Evolutionary conservation across 2,113 vertebrate species (phyloP), one percentile per base, ranked within the genome.

Genomic region (Willisornis vidua): DNA sequence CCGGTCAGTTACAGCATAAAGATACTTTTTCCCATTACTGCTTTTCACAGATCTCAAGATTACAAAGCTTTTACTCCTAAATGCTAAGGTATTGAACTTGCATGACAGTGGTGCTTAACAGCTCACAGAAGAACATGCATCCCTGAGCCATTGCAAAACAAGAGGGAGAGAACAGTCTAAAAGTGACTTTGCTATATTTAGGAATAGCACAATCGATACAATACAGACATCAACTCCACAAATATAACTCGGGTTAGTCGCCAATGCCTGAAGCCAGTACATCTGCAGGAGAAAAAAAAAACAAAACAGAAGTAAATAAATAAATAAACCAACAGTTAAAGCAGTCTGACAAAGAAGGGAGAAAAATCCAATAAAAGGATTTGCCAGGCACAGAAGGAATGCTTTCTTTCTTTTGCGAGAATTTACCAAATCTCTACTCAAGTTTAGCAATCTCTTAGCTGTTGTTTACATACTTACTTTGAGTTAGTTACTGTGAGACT

Each of bases 131-230:
- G 52, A 92, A 81, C 63, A 51, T 4, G 57, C 25, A 49, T 63
- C 68, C 48, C 81, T 39, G 51, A 85, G 82, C 0, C 3, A 68
- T 0, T 88, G 90, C 73, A 85, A 96, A 95, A 62, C 78, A 68
- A 71, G 91, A 54, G 66, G 39, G 45, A 95, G 43, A 72, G 70
- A 90, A 77, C 52, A 83, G 66, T 31, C 57, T 85, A 94, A 87
- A 95, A 97, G 94, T 97, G 94, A 95, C 93, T 96, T 94, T 96
- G 94, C 94, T 95, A 96, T 94, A 96, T 96, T 94, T 96, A 96
- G 95, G 87, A 90, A 72, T 26, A 88, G 90, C 70, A 92, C 85
- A 94, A 90, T 96, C 97, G 94, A 97, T 97, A 94, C 68, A 96
- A 94, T 91, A 95, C 79, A 96, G 78, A 90, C 87, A 96, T 70